Evolutionary conservation across 2,888 invertebrate species (phyloP).

Genomic region (Caenorhabditis sp.): DNA sequence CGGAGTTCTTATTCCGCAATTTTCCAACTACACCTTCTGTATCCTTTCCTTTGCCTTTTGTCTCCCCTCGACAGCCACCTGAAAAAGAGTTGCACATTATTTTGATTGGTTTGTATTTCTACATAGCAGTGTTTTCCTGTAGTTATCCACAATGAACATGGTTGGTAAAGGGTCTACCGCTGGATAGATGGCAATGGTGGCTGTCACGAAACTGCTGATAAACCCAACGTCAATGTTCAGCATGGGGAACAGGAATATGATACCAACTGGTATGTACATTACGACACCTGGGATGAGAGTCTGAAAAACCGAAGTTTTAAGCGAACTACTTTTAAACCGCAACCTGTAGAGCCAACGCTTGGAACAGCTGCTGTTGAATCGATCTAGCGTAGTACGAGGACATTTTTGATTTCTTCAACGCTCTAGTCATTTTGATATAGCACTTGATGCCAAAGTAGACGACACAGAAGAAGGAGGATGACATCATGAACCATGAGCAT

Average conservation of each 20-base stretch:
- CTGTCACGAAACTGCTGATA: constrained; percentile 13
- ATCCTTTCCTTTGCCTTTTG: too few species aligned
- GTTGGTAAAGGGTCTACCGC: constrained; percentile 42
- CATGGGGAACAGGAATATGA: constrained; percentile 17
- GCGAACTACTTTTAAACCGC: too few species aligned
- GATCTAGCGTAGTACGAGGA: neutral
- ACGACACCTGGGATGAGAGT: constrained; percentile 22
- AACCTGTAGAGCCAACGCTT: constrained; percentile 17
- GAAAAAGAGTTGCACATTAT: neutral
- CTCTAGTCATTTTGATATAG: neutral
- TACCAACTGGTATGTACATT: constrained; percentile 29
- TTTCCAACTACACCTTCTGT: too few species aligned
- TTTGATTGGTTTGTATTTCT: neutral
- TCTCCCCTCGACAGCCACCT: neutral
- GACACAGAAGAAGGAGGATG: constrained; percentile 15
- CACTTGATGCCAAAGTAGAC: constrained; percentile 22
- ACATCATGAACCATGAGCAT: constrained; percentile 7
- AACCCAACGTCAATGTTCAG: constrained; percentile 4
- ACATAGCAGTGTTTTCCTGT: constrained; percentile 19
- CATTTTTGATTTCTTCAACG: neutral
- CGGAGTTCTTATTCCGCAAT: too few species aligned
- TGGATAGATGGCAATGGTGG: constrained; percentile 35
- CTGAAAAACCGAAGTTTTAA: neutral
- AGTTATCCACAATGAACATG: constrained; percentile 35
- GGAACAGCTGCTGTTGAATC: constrained; percentile 23